Conservation (phyloP, 2,797 vertebrate species). For the Acanthurus lineatus region DNA sequence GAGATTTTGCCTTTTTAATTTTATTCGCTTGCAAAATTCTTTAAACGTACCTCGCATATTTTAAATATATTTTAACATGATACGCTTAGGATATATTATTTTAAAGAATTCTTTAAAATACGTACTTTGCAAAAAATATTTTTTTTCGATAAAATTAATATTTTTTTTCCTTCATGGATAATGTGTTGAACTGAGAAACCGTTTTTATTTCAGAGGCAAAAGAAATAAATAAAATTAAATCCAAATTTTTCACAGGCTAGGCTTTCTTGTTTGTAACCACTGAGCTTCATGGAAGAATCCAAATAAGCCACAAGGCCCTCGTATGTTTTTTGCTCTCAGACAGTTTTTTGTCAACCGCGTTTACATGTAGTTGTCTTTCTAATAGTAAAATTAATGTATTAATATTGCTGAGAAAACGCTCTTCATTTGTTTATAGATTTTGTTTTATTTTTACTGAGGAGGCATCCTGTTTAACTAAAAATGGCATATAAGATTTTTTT, state of each 20-base stretch:
- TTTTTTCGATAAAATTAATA: no score
- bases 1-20: constrained; percentile 12
- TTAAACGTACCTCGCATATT: background rate
- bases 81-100: no score
- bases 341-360: background rate
- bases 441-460: background rate
- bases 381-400: background rate
- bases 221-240: background rate
- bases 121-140: no score
- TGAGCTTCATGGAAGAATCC: constrained; percentile 50
- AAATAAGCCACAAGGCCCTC: constrained; percentile 35
- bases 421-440: no score
- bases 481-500: background rate
- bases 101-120: no score
- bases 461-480: background rate
- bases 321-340: constrained; percentile 5
- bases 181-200: no score
- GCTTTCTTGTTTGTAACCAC: constrained; percentile 36
- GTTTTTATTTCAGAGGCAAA: background rate
- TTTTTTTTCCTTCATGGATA: no score
- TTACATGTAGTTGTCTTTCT: background rate
- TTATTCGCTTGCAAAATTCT: background rate
- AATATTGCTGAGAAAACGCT: background rate
- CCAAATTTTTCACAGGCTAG: constrained; percentile 6
- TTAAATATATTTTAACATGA: background rate